Base-by-base conservation (phyloP, 2,888 invertebrate species). In the Xylota sylvarum region DNA sequence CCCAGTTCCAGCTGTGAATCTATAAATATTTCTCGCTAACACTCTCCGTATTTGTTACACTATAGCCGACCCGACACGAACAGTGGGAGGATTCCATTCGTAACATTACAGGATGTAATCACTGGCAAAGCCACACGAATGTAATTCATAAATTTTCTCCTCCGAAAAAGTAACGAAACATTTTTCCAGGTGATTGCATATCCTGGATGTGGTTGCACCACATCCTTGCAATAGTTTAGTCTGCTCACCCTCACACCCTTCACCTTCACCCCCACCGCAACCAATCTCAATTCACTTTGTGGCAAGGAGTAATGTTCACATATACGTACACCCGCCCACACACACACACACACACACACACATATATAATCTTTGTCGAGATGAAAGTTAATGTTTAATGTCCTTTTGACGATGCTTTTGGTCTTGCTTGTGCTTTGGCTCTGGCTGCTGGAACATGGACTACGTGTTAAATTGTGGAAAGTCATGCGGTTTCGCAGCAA, bases 151-250 rank as follows among this genome's bases (percentile, higher is more conserved):
- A 85, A 81, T 85, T 72, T 81, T 76, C 76, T 50, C 46, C 19
- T 27, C 10, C 35, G 19, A n/a, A 43, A 76, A 70, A 70, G 74
- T 65, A 85, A 85, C 56, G 80, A 76, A 85, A 80, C 79, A 76
- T 85, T 85, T 78, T 81, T 85, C 70, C 85, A 85, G 85, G 81
- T 85, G 85, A 85, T 85, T 85, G 85, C 81, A 85, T 77, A 85
- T 85, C 81, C 76, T 76, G 80, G 55, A 70, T 82, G 76, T 70
- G 81, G 81, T 82, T 76, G 76, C 76, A 58, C 30, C 62, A 62
- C 40, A 81, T 76, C 73, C 80, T 65, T 73, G 78, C 65, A 52
- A 52, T 14, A 40, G 30, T 17, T 23, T 50, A 19, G 19, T 12
- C 67, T 12, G 6, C 10, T 12, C 35, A 12, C 10, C 55, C n/a